Evolutionary conservation across 2,113 vertebrate species (phyloP).

Genomic region (Grus americana): DNA sequence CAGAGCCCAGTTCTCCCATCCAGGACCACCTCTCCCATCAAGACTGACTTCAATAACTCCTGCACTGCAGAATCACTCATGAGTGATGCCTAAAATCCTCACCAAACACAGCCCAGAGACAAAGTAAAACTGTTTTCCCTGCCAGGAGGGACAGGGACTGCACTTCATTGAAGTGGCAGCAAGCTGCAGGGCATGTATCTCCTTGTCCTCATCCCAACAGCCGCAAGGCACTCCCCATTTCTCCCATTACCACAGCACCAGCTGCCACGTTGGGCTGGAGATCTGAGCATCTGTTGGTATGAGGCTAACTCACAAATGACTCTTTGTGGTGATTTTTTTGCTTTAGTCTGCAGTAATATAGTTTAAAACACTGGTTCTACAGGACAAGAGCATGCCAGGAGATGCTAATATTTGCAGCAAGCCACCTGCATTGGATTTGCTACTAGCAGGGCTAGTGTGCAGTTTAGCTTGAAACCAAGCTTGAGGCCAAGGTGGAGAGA

Average conservation of each 20-base stretch:
- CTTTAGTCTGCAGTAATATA: background rate
- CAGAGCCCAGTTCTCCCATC: background rate
- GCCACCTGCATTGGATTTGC: background rate
- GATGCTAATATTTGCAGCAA: background rate
- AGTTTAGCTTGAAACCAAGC: background rate
- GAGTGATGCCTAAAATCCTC: background rate
- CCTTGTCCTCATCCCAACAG: background rate
- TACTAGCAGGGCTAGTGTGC: background rate
- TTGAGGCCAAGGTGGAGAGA: background rate
- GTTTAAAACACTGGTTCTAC: background rate
- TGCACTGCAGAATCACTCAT: too few species aligned
- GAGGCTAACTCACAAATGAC: background rate
- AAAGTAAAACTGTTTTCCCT: background rate
- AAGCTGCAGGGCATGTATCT: background rate
- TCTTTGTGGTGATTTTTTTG: background rate
- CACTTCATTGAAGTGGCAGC: background rate
- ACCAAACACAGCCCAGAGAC: background rate
- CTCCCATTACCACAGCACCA: background rate
- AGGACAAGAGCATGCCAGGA: background rate
- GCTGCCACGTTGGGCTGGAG: background rate
- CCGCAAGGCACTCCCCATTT: background rate
- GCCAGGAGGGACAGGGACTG: background rate
- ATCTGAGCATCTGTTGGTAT: background rate
- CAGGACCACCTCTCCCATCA: background rate
- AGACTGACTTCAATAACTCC: background rate